phyloP scores from a whole-genome alignment of 2,797 vertebrate genomes.

The Dendrocincla tyrannina region DNA sequence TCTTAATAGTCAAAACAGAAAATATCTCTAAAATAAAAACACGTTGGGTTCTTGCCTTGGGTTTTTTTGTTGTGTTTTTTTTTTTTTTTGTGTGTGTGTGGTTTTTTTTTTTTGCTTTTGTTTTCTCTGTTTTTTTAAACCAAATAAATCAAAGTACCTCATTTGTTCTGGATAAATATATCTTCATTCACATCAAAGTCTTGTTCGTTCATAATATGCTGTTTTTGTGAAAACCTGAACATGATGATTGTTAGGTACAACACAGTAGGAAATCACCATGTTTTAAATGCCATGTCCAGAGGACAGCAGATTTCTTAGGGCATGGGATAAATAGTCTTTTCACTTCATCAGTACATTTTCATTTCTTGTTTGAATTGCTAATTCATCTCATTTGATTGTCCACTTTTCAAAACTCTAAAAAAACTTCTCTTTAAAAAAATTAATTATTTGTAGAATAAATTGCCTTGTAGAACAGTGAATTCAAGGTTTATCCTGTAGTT shows the following conservation, averaged over 20 bases:
- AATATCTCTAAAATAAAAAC: not conserved
- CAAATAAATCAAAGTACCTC: not conserved
- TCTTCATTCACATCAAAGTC: not conserved
- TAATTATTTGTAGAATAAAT: not conserved
- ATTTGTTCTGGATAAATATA: not conserved
- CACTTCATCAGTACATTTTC: not conserved
- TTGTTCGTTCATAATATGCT: not conserved
- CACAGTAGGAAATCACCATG: not conserved
- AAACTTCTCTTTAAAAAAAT: not conserved
- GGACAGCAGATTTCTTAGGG: not conserved
- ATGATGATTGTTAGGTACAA: not conserved
- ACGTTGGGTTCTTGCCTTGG: not conserved
- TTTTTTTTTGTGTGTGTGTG: not conserved
- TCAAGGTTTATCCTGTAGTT: not conserved
- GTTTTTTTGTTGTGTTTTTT: not conserved
- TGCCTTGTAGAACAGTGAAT: not conserved
- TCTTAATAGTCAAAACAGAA: not conserved
- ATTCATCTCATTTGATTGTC: not conserved
- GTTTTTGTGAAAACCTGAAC: not conserved
- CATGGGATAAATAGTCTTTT: not conserved
- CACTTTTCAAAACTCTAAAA: not conserved
- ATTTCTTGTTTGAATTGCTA: not conserved
- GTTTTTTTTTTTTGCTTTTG: not conserved
- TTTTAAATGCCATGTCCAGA: not conserved
- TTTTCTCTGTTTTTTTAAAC: not conserved